These are phyloP conservation scores for Oxytorus armatus DNA, from an alignment of 2,888 invertebrate genomes.

Conservation along the genomic window DNA sequence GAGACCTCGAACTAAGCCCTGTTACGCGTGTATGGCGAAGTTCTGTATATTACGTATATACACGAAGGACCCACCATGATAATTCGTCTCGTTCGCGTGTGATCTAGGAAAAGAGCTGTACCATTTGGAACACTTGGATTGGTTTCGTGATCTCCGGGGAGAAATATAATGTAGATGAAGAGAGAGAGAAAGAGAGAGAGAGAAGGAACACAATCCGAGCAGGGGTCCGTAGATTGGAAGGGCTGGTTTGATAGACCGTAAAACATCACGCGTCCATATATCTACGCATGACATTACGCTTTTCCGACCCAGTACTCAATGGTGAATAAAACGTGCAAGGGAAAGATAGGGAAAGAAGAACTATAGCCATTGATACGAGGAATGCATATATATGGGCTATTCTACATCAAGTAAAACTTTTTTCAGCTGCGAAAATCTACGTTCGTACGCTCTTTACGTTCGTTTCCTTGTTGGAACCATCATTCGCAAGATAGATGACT, in stretches of 20 bases:
- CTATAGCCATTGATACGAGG: slow-evolving; percentile 40
- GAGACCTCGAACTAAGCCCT: slow-evolving; percentile 47
- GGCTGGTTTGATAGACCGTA: slow-evolving; percentile 41
- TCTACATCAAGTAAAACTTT: neutral
- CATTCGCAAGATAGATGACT: neutral
- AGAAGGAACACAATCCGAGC: slow-evolving; percentile 2
- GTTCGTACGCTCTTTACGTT: neutral
- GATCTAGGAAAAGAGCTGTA: slow-evolving; percentile 34
- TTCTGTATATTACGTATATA: slow-evolving; percentile 13
- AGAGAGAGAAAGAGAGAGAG: slow-evolving; percentile 12
- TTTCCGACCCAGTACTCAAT: slow-evolving; percentile 63
- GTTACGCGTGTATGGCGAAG: slow-evolving; percentile 1
- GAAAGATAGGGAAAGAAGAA: slow-evolving; percentile 58
- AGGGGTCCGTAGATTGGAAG: slow-evolving; percentile 12
- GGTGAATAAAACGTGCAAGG: slow-evolving; percentile 68
- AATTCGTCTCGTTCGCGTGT: slow-evolving; percentile 50
- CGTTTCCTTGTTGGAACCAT: neutral
- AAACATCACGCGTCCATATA: slow-evolving; percentile 38
- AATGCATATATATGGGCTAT: neutral
- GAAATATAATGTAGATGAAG: slow-evolving; percentile 23
- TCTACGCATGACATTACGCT: slow-evolving; percentile 44
- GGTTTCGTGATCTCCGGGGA: slow-evolving; percentile 40
- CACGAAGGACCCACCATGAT: slow-evolving; percentile 29
- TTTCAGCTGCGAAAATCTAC: neutral
- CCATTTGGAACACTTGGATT: slow-evolving; percentile 43